Evolutionary conservation across 2,797 vertebrate genomes (phyloP).

Genomic region (Micromesistius poutassou): DNA sequence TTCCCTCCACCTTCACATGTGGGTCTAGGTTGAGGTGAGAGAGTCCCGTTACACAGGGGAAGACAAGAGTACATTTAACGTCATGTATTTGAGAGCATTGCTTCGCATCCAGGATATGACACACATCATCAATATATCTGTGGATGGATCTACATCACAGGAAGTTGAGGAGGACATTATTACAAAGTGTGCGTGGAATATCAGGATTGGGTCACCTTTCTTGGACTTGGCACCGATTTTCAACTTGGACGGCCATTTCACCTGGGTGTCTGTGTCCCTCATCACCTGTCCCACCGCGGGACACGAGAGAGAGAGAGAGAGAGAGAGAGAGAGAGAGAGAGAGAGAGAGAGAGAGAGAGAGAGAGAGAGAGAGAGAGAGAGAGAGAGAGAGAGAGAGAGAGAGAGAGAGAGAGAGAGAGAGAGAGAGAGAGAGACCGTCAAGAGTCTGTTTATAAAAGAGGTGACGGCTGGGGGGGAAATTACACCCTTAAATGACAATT

Average conservation of each 20-base stretch:
- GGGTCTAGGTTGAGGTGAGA: constrained; percentile 64
- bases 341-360: constrained; percentile 10
- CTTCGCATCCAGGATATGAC: too few species aligned
- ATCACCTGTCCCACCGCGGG: constrained; percentile 68
- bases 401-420: too few species aligned
- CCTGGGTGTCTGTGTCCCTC: constrained; percentile 78
- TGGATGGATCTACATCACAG: not conserved
- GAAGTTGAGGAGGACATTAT: not conserved
- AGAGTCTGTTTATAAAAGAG: not conserved
- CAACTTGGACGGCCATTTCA: constrained; percentile 83
- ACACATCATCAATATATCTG: not conserved
- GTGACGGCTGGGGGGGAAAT: not conserved
- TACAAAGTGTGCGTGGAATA: not conserved
- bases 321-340: constrained; percentile 19
- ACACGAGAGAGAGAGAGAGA: constrained; percentile 32
- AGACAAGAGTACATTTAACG: too few species aligned
- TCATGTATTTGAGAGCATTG: not conserved
- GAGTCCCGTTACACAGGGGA: too few species aligned
- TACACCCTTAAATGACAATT: too few species aligned
- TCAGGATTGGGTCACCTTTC: constrained; percentile 67
- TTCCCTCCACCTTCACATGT: constrained; percentile 80
- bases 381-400: too few species aligned
- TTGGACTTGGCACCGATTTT: constrained; percentile 83
- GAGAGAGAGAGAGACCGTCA: not conserved
- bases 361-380: constrained; percentile 8